phyloP scores from a whole-genome alignment of 2,797 vertebrate genomes.

The Liasis olivaceus region DNA sequence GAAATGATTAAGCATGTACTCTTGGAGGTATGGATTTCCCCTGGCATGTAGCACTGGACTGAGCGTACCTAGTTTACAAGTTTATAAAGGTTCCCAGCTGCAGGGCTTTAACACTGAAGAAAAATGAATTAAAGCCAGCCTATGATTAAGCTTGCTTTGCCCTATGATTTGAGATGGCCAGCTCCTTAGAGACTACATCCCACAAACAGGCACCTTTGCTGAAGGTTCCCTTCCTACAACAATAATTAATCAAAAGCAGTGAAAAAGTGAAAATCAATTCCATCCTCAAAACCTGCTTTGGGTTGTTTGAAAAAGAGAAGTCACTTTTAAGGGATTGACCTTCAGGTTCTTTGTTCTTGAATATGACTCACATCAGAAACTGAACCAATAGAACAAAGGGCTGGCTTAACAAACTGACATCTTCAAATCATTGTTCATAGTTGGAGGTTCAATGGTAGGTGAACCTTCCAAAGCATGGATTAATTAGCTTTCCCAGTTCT shows the following conservation, averaged over 20 bases:
- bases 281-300: constrained; percentile 3
- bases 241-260: constrained; percentile 52
- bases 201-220: constrained; percentile 62
- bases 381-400: not conserved
- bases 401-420: constrained; percentile 7
- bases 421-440: not conserved
- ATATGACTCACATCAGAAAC: not conserved
- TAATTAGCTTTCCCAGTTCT: not conserved
- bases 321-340: constrained; percentile 28
- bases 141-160: constrained; percentile 19
- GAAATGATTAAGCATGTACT: not conserved
- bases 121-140: constrained; percentile 46
- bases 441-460: not conserved
- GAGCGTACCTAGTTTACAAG: constrained; percentile 17
- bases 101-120: constrained; percentile 9
- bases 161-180: constrained; percentile 44
- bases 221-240: constrained; percentile 50
- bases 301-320: not conserved
- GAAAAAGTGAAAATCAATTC: constrained; percentile 17
- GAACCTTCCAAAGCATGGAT: not conserved
- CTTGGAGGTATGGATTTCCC: not conserved
- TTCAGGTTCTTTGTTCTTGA: constrained; percentile 14
- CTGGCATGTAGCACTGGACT: not conserved
- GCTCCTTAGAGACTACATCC: constrained; percentile 54
- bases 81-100: constrained; percentile 8